phyloP scores from a whole-genome alignment of 2,113 vertebrate species.

The Phyllopteryx taeniolatus region DNA sequence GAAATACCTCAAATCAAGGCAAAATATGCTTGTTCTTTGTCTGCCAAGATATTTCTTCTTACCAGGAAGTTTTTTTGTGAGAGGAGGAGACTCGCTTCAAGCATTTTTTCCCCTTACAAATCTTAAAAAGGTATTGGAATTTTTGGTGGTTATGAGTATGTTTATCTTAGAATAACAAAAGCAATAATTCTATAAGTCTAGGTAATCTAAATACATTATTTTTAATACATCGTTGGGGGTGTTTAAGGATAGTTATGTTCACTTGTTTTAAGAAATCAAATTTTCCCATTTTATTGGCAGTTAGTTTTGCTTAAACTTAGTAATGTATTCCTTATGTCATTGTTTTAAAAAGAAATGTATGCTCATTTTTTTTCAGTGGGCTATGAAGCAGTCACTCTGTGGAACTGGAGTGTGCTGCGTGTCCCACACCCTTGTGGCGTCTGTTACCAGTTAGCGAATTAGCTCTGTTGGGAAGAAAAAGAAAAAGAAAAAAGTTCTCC shows the following conservation, averaged over 20 bases:
- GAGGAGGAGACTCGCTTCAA: not conserved
- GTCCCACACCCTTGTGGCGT: constrained; percentile 39
- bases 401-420: constrained; percentile 5
- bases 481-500: constrained; percentile 36
- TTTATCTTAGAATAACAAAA: not conserved
- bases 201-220: no score
- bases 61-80: not conserved
- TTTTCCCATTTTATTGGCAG: not conserved
- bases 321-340: not conserved
- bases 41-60: not conserved
- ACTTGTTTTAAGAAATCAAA: not conserved
- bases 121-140: no score
- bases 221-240: no score
- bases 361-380: not conserved
- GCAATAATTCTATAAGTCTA: not conserved
- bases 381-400: not conserved
- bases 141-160: no score
- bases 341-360: not conserved
- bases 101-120: no score
- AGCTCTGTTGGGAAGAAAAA: constrained; percentile 14
- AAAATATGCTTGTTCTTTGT: not conserved
- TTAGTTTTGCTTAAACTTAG: not conserved
- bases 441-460: constrained; percentile 44
- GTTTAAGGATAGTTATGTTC: not conserved
- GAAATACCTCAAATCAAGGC: not conserved